Evolutionary conservation across 2,113 vertebrate genomes (phyloP).

Genomic region (Alligator mississippiensis): DNA sequence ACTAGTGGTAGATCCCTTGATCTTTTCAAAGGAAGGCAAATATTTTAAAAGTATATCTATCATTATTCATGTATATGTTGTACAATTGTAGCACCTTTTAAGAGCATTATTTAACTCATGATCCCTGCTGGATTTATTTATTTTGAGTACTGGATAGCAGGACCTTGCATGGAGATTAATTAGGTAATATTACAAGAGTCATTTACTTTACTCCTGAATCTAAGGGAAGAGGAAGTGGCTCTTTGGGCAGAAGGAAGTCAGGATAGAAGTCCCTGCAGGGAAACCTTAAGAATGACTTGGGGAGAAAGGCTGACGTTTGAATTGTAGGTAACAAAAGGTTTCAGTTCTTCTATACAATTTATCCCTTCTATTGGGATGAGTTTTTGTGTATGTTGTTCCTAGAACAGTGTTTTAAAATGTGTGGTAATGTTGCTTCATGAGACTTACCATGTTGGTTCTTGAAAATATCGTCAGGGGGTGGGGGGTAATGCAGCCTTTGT

Average conservation of each 20-base stretch:
- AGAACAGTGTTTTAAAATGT: rapidly evolving
- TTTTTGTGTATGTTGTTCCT: rapidly evolving
- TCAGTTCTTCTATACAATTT: too few relatives aligned
- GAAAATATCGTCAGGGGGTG: not conserved
- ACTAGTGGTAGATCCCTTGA: not conserved
- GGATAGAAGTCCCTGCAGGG: not conserved
- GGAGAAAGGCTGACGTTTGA: not conserved
- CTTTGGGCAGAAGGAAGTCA: not conserved
- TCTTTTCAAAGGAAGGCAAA: not conserved
- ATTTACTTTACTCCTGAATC: not conserved
- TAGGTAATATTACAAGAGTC: not conserved
- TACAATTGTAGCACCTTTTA: not conserved
- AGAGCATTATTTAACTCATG: not conserved
- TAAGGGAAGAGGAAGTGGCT: not conserved
- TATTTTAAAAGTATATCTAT: not conserved
- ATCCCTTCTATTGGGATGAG: too few relatives aligned
- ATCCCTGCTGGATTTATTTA: not conserved
- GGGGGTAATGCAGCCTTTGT: not conserved
- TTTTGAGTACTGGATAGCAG: not conserved
- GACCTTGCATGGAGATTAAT: not conserved
- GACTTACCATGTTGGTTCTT: not conserved
- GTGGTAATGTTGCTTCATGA: not conserved
- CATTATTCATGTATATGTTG: not conserved
- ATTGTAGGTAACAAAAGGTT: not conserved
- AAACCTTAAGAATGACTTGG: not conserved